Evolutionary conservation across 37 sponge, comb jelly and placozoan genomes (phyloP).

Genomic region (Dysidea cf. avara): DNA sequence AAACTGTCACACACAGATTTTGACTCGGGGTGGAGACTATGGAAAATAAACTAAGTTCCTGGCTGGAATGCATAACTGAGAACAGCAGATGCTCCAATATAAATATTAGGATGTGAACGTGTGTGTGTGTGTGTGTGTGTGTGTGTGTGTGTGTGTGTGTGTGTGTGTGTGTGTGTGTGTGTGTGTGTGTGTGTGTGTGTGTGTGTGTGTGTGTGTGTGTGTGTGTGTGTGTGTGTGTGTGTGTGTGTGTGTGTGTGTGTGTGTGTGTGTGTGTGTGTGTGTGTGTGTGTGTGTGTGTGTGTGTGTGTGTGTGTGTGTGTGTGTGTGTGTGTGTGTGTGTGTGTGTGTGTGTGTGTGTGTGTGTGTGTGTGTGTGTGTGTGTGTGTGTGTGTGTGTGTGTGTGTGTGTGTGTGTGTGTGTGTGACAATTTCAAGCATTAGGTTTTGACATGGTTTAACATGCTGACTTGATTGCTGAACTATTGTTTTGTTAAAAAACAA

Average conservation of each 20-base stretch:
- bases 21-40: too few relatives aligned
- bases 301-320: slow-evolving; percentile 17
- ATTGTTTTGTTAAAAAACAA: too few relatives aligned
- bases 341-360: slow-evolving; percentile 8
- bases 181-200: slow-evolving; percentile 27
- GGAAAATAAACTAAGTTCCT: too few relatives aligned
- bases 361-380: too few relatives aligned
- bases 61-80: too few relatives aligned
- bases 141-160: too few relatives aligned
- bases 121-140: not conserved
- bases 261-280: not conserved
- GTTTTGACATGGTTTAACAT: too few relatives aligned
- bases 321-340: slow-evolving; percentile 19
- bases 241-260: slow-evolving; percentile 2
- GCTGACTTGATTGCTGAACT: too few relatives aligned
- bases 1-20: too few relatives aligned
- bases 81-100: not conserved
- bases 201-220: not conserved
- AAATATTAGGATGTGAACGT: not conserved
- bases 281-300: slow-evolving; percentile 8
- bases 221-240: not conserved
- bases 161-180: not conserved
- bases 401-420: too few relatives aligned
- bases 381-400: too few relatives aligned
- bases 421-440: too few relatives aligned